These are phyloP conservation scores for Stenolophus ochropezus DNA, from an alignment of 2,888 invertebrate genomes.

Conservation along the genomic window DNA sequence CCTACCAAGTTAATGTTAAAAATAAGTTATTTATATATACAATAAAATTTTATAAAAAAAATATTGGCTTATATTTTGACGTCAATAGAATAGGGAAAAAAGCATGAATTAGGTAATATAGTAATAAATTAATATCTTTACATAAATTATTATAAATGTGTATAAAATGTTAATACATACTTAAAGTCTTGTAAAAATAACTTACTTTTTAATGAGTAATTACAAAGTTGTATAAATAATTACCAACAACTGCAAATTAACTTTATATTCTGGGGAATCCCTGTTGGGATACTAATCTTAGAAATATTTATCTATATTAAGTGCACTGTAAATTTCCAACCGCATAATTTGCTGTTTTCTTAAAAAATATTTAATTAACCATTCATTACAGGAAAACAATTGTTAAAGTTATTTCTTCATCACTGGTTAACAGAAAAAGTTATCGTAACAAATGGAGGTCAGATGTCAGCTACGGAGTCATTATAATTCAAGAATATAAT, in stretches of 20 bases:
- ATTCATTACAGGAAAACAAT: slow-evolving; percentile 10
- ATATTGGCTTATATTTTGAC: no score
- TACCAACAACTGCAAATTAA: background rate
- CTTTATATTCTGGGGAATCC: background rate
- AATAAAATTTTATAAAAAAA: no score
- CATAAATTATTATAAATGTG: no score
- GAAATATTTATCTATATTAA: background rate
- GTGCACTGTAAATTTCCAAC: background rate
- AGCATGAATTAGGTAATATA: no score
- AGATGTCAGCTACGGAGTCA: background rate
- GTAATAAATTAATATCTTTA: no score
- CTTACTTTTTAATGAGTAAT: background rate
- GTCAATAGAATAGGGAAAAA: no score
- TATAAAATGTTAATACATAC: background rate
- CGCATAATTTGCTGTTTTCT: background rate
- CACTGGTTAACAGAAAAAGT: slow-evolving; percentile 1
- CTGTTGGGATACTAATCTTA: background rate
- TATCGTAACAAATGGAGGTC: slow-evolving; percentile 28
- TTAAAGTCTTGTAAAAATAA: background rate
- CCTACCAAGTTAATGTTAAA: no score
- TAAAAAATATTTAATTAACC: background rate
- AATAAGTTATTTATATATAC: no score
- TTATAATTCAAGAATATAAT: slow-evolving; percentile 34
- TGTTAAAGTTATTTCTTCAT: background rate
- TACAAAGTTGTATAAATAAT: background rate